These are phyloP conservation scores for Chaetophractus vellerosus DNA, from an alignment of 2,797 vertebrate species.

Conservation along the genomic window DNA sequence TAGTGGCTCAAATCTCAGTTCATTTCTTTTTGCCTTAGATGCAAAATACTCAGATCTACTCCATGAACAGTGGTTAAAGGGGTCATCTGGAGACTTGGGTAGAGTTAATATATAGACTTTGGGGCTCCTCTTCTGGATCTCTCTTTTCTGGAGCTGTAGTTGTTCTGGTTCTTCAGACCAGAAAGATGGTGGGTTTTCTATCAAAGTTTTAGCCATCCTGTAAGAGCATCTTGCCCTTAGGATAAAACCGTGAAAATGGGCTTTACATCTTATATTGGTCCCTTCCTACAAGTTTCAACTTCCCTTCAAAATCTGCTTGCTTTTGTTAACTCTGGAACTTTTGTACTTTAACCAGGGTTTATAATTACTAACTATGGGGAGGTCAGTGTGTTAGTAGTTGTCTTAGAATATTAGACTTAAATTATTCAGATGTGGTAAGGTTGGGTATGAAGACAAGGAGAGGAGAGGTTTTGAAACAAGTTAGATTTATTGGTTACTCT, in stretches of 20 bases:
- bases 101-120: slow-evolving; percentile 23
- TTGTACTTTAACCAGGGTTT: slow-evolving; percentile 38
- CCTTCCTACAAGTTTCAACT: slow-evolving; percentile 17
- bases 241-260: slow-evolving; percentile 24
- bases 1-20: slow-evolving; percentile 17
- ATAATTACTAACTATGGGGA: neutral
- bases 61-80: neutral
- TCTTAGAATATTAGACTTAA: too few species aligned
- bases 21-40: neutral
- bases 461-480: too few species aligned
- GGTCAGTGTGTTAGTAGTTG: neutral
- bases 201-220: neutral
- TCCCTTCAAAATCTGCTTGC: slow-evolving; percentile 21
- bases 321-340: neutral
- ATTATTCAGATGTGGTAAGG: too few species aligned
- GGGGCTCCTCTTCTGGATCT: neutral
- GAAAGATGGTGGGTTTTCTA: neutral
- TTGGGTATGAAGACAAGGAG: too few species aligned
- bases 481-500: too few species aligned
- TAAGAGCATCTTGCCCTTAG: neutral
- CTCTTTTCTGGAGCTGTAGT: slow-evolving; percentile 17
- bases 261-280: neutral
- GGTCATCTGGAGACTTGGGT: neutral
- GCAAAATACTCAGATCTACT: neutral
- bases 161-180: neutral